Conservation (phyloP, 2,888 invertebrate species). For the Vandiemenella viatica region DNA sequence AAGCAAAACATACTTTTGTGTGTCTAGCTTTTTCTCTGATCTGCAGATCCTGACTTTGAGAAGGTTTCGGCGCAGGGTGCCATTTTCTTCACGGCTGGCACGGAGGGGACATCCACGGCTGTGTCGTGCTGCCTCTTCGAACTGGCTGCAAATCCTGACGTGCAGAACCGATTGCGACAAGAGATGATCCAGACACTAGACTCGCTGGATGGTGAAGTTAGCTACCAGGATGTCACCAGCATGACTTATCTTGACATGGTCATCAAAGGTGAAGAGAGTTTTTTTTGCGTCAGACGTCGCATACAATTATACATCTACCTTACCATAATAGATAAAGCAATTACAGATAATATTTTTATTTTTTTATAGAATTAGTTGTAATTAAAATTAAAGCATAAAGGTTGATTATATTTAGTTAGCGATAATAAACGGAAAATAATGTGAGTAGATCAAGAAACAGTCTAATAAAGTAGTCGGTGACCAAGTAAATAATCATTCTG, state of each 20-base stretch:
- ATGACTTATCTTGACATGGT: constrained; percentile 1
- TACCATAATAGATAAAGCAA: neutral
- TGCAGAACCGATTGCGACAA: neutral
- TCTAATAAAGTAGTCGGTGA: no score
- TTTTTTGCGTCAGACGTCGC: no score
- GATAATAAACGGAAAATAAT: no score
- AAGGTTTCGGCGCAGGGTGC: neutral
- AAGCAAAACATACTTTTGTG: neutral
- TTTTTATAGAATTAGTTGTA: no score
- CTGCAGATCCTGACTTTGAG: neutral
- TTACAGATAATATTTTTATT: neutral
- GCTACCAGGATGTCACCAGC: neutral
- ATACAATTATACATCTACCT: no score
- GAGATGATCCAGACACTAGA: neutral
- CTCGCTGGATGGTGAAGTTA: neutral
- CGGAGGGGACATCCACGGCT: neutral
- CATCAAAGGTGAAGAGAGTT: neutral
- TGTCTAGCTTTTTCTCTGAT: neutral
- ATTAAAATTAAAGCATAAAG: no score
- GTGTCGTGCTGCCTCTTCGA: neutral
- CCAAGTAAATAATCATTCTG: no score
- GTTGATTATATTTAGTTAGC: no score
- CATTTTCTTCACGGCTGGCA: constrained; percentile 1
- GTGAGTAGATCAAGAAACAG: no score
- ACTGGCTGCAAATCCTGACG: neutral